Evolutionary conservation across 2,797 vertebrate genomes (phyloP), one percentile per base, ranked within the genome.

Genomic region (Poecilia picta): DNA sequence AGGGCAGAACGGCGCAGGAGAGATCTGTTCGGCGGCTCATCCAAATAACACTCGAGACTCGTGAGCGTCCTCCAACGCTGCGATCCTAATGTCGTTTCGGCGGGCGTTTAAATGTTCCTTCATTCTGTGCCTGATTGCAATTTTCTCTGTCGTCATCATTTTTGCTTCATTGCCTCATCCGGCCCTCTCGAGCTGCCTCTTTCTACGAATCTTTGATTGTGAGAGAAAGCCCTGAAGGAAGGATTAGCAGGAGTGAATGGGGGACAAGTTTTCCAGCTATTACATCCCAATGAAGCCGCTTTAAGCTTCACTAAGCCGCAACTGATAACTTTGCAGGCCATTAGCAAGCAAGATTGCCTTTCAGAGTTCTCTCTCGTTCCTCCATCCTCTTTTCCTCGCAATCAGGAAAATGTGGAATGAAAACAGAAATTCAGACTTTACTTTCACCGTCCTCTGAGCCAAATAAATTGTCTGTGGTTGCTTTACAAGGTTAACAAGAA

Each of bases 271-370:
- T 91, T 86, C 94, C 92, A 90, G 92, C 93, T 94, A 94, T 94
- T 95, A 93, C 92, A 92, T 94, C 92, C 90, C 93, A 90, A 93
- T 93, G 92, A 95, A 94, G 94, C 91, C 62, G 89, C 91, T 89
- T 92, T 95, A 93, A 94, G 95, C 95, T 95, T 90, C 93, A 92
- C 94, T 96, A 95, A 96, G 93, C 94, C 85, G 89, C 94, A 92
- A 94, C 93, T 93, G 94, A 96, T 96, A 96, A 95, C 94, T 94
- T 95, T 95, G 91, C 93, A 94, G 94, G 93, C 94, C 94, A 95
- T 96, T 96, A 95, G 92, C 64, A 82, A 91, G 87, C 89, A 81
- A 93, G 93, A 95, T 94, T 95, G 94, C 91, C 91, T 94, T 93
- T 92, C 88, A 84, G 83, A 88, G 86, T 89, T 33, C 41, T 41